Percentiles rank a stretch among this genome's conserved stretches.
phyloP scores from a whole-genome alignment of 2,113 vertebrate genomes.

The Erpornis zantholeuca region DNA sequence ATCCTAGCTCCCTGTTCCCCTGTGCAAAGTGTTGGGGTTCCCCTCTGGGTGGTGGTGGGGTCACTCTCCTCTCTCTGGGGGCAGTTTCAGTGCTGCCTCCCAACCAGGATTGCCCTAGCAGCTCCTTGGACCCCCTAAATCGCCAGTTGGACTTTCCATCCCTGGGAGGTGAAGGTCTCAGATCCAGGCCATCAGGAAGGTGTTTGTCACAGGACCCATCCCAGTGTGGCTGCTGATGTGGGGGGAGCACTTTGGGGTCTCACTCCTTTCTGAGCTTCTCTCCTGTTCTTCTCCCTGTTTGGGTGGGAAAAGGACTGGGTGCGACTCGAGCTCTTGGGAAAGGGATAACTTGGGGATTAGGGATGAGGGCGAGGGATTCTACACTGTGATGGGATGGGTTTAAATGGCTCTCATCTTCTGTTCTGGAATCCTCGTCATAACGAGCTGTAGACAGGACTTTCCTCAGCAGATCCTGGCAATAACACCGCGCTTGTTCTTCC shows the following conservation, averaged over 20 bases:
- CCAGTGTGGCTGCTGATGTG: neutral
- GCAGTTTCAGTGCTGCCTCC: neutral
- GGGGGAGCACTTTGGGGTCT: rapidly evolving
- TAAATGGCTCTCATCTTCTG: neutral
- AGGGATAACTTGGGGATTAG: neutral
- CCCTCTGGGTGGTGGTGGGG: neutral
- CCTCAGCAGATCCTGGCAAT: neutral
- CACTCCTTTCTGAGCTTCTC: neutral
- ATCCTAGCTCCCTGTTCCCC: neutral
- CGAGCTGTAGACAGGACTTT: neutral
- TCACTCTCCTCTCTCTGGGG: neutral
- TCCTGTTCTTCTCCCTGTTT: neutral
- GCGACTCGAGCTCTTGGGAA: neutral
- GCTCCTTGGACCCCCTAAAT: neutral
- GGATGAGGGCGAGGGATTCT: neutral
- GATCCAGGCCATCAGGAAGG: neutral
- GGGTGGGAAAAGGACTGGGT: neutral
- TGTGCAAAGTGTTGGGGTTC: neutral
- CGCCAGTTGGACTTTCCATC: rapidly evolving
- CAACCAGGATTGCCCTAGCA: neutral
- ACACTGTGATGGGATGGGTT: rapidly evolving
- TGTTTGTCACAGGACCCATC: neutral
- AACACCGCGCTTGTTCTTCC: neutral
- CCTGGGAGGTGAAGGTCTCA: neutral
- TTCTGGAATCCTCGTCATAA: neutral